These are phyloP conservation scores for Asarcornis scutulata DNA, from an alignment of 2,113 vertebrate genomes.

Conservation along the genomic window DNA sequence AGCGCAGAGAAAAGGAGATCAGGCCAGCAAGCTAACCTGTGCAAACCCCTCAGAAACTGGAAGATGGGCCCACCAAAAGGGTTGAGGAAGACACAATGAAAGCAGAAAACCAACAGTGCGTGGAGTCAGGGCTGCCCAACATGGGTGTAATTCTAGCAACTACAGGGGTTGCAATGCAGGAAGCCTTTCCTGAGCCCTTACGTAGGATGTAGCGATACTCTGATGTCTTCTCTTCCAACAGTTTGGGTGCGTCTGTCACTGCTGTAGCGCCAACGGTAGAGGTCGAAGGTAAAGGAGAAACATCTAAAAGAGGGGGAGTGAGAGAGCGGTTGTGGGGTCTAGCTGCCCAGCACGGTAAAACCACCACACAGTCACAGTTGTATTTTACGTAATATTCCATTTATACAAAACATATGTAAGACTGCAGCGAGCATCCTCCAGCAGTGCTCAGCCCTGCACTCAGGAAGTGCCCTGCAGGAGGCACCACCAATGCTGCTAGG, in stretches of 20 bases:
- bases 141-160: not conserved
- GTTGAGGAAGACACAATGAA: fast-evolving
- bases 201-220: not conserved
- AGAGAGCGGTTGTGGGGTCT: too few species aligned
- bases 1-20: not conserved
- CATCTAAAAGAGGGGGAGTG: too few species aligned
- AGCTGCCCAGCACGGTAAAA: too few species aligned
- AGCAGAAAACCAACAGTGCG: not conserved
- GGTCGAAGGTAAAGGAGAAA: not conserved
- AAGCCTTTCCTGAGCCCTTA: not conserved
- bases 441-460: conserved; percentile 50
- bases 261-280: not conserved
- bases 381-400: not conserved
- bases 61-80: not conserved
- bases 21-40: not conserved
- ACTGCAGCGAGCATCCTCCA: not conserved
- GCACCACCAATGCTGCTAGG: fast-evolving
- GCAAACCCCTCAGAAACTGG: not conserved
- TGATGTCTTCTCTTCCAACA: fast-evolving
- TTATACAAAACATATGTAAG: fast-evolving
- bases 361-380: not conserved
- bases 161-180: not conserved
- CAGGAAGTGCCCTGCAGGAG: not conserved
- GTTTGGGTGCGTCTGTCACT: not conserved
- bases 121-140: fast-evolving